Conservation (phyloP, 2,113 vertebrate genomes). For the Pholis gunnellus region DNA sequence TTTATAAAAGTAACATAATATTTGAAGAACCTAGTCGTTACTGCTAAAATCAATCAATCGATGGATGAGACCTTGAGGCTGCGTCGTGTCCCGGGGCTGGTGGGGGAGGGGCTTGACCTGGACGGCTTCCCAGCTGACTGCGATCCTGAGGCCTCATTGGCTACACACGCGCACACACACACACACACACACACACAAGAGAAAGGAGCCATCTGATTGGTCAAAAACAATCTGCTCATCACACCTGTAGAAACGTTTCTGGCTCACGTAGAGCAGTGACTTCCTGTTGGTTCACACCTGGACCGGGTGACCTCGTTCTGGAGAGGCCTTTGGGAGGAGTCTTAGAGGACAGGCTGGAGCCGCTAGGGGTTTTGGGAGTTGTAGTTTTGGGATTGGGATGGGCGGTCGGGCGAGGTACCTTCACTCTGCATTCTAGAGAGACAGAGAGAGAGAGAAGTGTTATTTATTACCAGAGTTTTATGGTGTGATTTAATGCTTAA, state of each 20-base stretch:
- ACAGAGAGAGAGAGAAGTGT: background rate
- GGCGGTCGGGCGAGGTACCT: conserved; percentile 55
- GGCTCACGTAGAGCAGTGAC: background rate
- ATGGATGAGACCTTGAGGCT: conserved; percentile 87
- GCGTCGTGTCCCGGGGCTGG: conserved; percentile 89
- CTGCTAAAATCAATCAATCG: background rate
- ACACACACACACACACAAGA: conserved; percentile 30
- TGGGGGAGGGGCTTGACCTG: conserved; percentile 91
- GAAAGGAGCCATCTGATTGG: conserved; percentile 25
- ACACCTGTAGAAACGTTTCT: rapidly evolving
- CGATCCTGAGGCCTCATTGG: conserved; percentile 88
- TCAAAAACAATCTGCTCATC: background rate
- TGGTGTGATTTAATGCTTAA: no score
- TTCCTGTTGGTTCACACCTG: conserved; percentile 59
- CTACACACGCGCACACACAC: conserved; percentile 70
- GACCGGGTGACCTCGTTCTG: conserved; percentile 75
- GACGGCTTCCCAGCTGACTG: conserved; percentile 89
- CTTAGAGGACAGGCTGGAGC: conserved; percentile 53
- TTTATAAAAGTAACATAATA: no score
- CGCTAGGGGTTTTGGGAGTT: conserved; percentile 64
- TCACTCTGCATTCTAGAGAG: conserved; percentile 74
- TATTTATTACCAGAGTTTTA: no score
- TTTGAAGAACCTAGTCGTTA: background rate
- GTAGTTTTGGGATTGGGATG: conserved; percentile 63
- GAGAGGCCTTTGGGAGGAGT: conserved; percentile 57